Evolutionary conservation across 2,113 vertebrate species (phyloP).

Genomic region (Lycaon pictus): DNA sequence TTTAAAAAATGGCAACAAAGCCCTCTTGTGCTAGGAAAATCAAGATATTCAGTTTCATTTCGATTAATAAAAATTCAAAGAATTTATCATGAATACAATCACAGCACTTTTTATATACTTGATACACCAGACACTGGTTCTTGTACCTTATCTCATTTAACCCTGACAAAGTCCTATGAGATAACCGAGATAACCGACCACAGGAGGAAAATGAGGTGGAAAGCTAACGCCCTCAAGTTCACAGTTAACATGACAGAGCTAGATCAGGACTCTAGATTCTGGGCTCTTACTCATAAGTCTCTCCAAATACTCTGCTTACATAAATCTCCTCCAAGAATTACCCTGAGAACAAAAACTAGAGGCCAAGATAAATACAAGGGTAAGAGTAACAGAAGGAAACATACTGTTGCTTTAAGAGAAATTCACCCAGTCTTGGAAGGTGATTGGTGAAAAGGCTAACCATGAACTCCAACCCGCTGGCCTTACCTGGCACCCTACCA

Average conservation of each 20-base stretch:
- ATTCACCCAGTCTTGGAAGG: not conserved
- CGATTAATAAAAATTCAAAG: not conserved
- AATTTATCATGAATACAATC: not conserved
- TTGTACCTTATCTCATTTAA: not conserved
- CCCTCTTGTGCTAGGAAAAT: not conserved
- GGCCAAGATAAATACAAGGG: not conserved
- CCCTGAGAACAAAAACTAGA: not conserved
- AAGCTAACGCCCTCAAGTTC: not conserved
- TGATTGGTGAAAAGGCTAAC: slow-evolving; percentile 53
- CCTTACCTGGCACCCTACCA: slow-evolving; percentile 95
- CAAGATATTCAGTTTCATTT: not conserved
- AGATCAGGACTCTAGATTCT: not conserved
- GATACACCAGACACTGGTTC: not conserved
- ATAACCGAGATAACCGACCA: not conserved
- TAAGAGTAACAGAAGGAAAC: not conserved
- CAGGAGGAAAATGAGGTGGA: not conserved
- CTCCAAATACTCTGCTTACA: not conserved
- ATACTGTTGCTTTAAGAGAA: slow-evolving; percentile 49
- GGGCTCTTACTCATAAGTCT: not conserved
- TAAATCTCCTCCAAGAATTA: slow-evolving; percentile 4
- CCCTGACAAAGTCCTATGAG: not conserved
- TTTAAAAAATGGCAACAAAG: not conserved
- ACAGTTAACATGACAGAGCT: not conserved
- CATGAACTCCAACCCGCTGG: slow-evolving; percentile 31
- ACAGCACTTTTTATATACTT: not conserved